phyloP scores from a whole-genome alignment of 2,113 vertebrate species.

The Addax nasomaculatus region DNA sequence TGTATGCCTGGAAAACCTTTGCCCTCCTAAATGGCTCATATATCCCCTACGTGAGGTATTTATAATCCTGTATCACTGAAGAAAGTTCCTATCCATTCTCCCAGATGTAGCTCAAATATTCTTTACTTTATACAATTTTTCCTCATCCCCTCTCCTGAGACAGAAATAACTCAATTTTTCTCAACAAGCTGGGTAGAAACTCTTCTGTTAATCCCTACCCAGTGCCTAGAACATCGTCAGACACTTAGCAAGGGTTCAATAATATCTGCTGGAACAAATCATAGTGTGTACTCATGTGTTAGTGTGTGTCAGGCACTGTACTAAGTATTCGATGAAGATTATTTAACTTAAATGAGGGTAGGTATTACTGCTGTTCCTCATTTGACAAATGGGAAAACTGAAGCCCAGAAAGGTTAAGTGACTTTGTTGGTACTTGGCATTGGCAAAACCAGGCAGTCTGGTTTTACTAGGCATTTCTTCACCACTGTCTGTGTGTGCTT shows the following conservation, averaged over 20 bases:
- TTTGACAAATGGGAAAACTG: background rate
- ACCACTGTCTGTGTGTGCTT: background rate
- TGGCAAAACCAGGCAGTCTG: background rate
- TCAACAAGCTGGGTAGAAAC: background rate
- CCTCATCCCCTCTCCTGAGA: background rate
- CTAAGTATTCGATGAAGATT: background rate
- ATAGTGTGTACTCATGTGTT: background rate
- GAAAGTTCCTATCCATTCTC: background rate
- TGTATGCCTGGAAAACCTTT: background rate
- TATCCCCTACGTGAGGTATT: background rate
- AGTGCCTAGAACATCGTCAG: background rate
- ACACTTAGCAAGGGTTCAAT: background rate
- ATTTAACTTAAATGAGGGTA: constrained; percentile 2
- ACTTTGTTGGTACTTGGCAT: background rate
- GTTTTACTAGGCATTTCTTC: background rate
- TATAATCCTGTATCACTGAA: background rate
- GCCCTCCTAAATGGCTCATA: background rate
- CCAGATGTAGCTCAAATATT: background rate
- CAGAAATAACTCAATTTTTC: background rate
- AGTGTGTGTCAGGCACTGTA: background rate
- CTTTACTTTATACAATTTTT: background rate
- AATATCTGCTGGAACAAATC: background rate
- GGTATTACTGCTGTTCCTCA: background rate
- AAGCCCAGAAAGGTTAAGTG: background rate
- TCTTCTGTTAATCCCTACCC: background rate